Evolutionary conservation across 2,888 invertebrate genomes (phyloP), one percentile per base, ranked within the genome.

Genomic region (Poecilobothrus nobilitatus): DNA sequence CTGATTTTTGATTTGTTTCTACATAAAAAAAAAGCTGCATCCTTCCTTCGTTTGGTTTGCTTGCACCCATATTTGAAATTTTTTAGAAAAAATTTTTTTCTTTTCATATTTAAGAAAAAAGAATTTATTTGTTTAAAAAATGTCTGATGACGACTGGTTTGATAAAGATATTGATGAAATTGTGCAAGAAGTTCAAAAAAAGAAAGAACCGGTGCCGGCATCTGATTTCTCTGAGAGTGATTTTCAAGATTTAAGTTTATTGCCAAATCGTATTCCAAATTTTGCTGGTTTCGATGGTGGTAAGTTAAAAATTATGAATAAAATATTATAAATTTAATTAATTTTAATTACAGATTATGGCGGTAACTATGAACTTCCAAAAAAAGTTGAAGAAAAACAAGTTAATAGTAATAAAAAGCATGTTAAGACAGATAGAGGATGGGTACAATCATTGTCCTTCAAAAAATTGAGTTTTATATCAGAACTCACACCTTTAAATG

Each of bases 151-250:
- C 44, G 81, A 81, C 74, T 81, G 81, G 81, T 81, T 81, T 53
- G 76, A 76, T 15, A 78, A 80, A 69, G 81, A 81, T 68, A 78
- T 80, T 66, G 77, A 81, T 27, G 76, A 79, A 20, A 72, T 81
- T 62, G 75, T 78, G 2, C 73, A 77, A 68, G 74, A 74, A 65
- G 72, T 79, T 41, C 73, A 75, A 71, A 73, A 75, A 21, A 73
- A 74, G n/a, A 70, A 73, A 66, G 69, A 53, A 33, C 70, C 22
- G 69, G 71, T 66, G 44, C 72, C 68, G 53, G 70, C 69, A 63
- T 68, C 67, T 12, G 70, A 68, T 69, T 71, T 34, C 65, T 73
- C 74, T 12, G 72, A 72, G 66, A 65, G 68, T 18, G 69, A 71
- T 37, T 68, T 72, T 53, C 53, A 53, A 53, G 53, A 53, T 53